These are phyloP conservation scores for Spodoptera littoralis DNA, from an alignment of 2,888 invertebrate species.

Conservation along the genomic window DNA sequence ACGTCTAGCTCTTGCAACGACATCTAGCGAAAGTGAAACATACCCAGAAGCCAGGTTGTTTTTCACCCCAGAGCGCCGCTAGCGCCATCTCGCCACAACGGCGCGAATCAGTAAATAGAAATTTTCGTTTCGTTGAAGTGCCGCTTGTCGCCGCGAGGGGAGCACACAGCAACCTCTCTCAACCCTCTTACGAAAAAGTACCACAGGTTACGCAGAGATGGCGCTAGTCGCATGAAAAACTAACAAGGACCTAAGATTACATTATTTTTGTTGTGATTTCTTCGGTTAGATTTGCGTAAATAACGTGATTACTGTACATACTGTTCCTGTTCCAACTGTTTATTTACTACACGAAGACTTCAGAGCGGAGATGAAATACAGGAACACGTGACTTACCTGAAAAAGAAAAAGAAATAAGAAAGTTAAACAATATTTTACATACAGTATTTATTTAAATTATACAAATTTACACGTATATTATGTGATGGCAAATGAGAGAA, in stretches of 20 bases:
- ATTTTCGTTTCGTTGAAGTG: constrained; percentile 23
- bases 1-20: neutral
- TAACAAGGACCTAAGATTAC: neutral
- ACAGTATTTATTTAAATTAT: no score
- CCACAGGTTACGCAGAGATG: constrained; percentile 42
- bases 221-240: constrained; percentile 41
- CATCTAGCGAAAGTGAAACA: constrained; percentile 32
- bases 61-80: neutral
- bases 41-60: neutral
- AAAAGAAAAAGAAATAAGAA: constrained; percentile 20
- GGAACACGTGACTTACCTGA: constrained; percentile 45
- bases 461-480: no score
- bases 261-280: neutral
- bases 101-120: constrained; percentile 32
- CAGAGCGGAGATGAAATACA: neutral
- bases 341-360: neutral
- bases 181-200: constrained; percentile 19
- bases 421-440: no score
- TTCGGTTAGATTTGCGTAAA: no score
- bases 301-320: no score
- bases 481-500: no score
- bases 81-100: constrained; percentile 48
- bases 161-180: constrained; percentile 12
- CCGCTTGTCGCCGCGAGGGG: constrained; percentile 1
- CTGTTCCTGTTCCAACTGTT: no score